Conservation (phyloP, 1,140 invertebrate species). For the Zelostemma sp. region DNA sequence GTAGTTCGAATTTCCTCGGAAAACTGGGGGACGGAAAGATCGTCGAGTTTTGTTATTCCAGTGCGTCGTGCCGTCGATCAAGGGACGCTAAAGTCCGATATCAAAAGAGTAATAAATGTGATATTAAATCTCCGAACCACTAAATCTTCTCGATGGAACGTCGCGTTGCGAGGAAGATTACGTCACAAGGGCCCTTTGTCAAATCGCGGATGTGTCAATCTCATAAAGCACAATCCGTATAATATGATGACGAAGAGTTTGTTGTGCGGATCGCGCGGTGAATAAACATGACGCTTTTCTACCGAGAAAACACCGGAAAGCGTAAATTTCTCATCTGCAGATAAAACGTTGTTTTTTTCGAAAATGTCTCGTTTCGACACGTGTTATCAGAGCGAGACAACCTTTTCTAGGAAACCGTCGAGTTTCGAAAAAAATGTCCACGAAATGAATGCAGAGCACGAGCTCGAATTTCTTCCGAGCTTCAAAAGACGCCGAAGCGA, state of each 20-base stretch:
- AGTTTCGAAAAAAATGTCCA: not conserved
- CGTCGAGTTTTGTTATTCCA: not conserved
- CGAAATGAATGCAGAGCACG: not conserved
- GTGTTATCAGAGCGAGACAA: not conserved
- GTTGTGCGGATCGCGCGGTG: not conserved
- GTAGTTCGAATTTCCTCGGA: not conserved
- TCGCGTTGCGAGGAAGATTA: constrained; percentile 42
- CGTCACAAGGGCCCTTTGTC: constrained; percentile 45
- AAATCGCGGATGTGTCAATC: constrained; percentile 41
- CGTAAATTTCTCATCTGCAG: too few relatives aligned
- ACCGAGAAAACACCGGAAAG: not conserved
- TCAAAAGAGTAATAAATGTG: constrained; percentile 44
- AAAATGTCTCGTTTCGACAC: not conserved
- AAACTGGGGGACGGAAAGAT: not conserved
- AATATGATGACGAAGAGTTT: not conserved
- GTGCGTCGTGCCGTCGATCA: constrained; percentile 18
- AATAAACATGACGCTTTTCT: constrained; percentile 3
- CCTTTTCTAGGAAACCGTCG: not conserved
- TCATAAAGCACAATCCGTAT: not conserved
- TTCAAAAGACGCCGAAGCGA: not conserved
- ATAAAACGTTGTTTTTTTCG: too few relatives aligned
- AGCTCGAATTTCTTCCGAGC: not conserved
- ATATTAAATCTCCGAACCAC: constrained; percentile 42
- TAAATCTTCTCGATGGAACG: constrained; percentile 39
- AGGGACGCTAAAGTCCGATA: constrained; percentile 28